Evolutionary conservation across 2,888 invertebrate genomes (phyloP), one percentile per base, ranked within the genome.

Genomic region (Pammene fasciana): DNA sequence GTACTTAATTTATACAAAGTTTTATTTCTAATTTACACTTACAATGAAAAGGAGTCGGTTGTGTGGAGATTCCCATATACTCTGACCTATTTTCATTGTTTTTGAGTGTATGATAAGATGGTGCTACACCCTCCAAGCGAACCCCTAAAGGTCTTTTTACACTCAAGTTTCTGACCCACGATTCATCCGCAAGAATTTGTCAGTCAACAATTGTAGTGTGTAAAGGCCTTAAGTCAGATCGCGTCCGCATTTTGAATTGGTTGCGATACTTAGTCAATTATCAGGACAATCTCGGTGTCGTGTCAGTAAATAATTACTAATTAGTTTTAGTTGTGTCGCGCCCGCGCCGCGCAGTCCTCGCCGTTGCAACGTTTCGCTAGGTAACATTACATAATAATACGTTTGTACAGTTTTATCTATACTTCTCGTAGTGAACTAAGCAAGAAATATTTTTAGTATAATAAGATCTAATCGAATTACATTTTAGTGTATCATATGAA

Each of bases 391-490:
- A 81, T 81, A 83, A 77, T 79, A 79, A 86, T 85, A 87, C 86
- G 89, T 92, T 91, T 92, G 92, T 92, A 92, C 92, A 92, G 92
- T 90, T 90, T 88, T 89, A 90, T 87, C 83, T 83, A 89, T 89
- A 90, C 88, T 88, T 91, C 89, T 91, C 86, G 88, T 92, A 92
- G 92, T 79, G 79, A 77, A 83, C 78, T 90, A 90, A 91, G 91
- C 90, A 86, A 91, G 84, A 90, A 89, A 90, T 89, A 90, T 90
- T 92, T 86, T 90, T 89, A 91, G 90, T 86, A 87, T 88, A 82
- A 79, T 92, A 91, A 92, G 90, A 89, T 90, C 92, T 91, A 91
- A 91, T 91, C 91, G 92, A 92, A 92, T 91, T 91, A 91, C 88
- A 87, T 89, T 83, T 85, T 91, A 92, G 88, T 90, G 90, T 89